Base-by-base conservation (phyloP, 2,113 vertebrate genomes). In the Ariopsis seemanni region DNA sequence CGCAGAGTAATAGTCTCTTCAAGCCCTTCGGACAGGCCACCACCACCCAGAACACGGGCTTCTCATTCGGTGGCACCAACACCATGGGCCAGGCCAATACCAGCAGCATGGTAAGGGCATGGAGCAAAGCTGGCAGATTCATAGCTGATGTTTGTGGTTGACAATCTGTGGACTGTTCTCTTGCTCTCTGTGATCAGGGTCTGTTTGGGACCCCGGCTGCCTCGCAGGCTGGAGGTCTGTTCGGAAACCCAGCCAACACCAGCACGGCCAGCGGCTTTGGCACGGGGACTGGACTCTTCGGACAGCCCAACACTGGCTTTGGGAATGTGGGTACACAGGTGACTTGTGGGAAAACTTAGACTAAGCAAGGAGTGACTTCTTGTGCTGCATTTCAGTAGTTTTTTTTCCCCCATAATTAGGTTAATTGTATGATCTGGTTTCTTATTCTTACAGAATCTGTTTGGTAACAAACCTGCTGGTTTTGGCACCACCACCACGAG, bases 401-500 rank as follows among this genome's bases (percentile, higher is more conserved):
- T n/a, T 2, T 2, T 2, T 58, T 52, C 22, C 4, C 3, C 42
- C 42, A 2, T 7, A 53, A 25, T 42, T 58, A 11, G 10, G 20
- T 67, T 82, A 48, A 20, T 52, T 84, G 27, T 48, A 27, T 78
- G 15, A 27, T n/a, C 14, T 63, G 14, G 18, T 22, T 69, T 69
- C 71, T 86, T 78, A 75, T 90, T 85, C 25, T 93, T 96, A 72
- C 95, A 96, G 95, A 98, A 95, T 88, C 93, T 99, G 88, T 99
- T 99, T 90, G 97, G 97, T 27, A 97, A 95, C 92, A 99, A 99
- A 90, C 93, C 97, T 1, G 92, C 96, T 3, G 96, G 96, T 48
- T 99, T 99, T 83, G 98, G 97, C 87, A 93, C 97, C 92, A 98
- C 97, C 86, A 99, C 98, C 5, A 99, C 98, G 89, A 99, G 96